Evolutionary conservation across 2,888 invertebrate species (phyloP).

Genomic region (Tetragonisca angustula): DNA sequence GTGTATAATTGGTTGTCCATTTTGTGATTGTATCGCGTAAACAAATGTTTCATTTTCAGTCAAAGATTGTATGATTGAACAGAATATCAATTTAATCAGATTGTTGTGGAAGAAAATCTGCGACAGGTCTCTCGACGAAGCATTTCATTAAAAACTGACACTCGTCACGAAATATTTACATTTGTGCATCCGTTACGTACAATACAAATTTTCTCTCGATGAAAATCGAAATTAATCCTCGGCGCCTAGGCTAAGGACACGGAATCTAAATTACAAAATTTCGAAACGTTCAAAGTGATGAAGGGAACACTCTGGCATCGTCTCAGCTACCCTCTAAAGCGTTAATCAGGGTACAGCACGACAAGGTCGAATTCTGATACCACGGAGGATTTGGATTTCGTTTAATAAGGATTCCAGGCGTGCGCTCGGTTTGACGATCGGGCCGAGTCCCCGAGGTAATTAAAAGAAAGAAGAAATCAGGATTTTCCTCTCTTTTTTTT

Average conservation of each 20-base stretch:
- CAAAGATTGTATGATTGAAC: not conserved
- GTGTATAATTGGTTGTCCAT: not conserved
- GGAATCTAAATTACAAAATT: not conserved
- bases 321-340: not conserved
- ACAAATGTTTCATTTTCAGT: not conserved
- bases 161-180: not conserved
- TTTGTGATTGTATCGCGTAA: not conserved
- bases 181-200: too few relatives aligned
- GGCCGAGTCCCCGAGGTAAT: slow-evolving; percentile 65
- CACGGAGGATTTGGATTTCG: slow-evolving; percentile 20
- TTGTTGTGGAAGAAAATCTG: not conserved
- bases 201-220: not conserved
- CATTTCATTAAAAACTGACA: not conserved
- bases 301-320: too few relatives aligned
- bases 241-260: too few relatives aligned
- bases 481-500: slow-evolving; percentile 59
- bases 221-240: not conserved
- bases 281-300: too few relatives aligned
- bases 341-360: not conserved
- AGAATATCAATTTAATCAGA: too few relatives aligned
- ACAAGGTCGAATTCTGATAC: not conserved
- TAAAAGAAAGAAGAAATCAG: slow-evolving; percentile 64
- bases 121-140: too few relatives aligned
- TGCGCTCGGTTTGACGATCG: slow-evolving; percentile 46
- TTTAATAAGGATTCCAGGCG: slow-evolving; percentile 62